Evolutionary conservation across 2,797 vertebrate genomes (phyloP).

Genomic region (Diplodus sargus): DNA sequence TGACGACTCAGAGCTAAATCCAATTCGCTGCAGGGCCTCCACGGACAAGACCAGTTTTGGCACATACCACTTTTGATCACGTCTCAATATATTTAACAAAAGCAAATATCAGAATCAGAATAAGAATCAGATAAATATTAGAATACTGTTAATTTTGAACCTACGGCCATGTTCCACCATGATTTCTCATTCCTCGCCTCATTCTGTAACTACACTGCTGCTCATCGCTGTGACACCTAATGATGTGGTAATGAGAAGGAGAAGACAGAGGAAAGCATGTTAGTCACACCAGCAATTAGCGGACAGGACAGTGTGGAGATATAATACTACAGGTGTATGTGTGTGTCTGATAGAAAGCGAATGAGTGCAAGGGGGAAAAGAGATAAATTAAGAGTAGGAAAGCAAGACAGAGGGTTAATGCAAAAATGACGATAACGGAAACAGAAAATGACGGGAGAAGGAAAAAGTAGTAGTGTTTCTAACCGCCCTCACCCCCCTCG

Average conservation of each 20-base stretch:
- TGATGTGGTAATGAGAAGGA: conserved; percentile 55
- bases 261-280: conserved; percentile 40
- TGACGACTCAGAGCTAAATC: no score
- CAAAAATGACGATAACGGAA: neutral
- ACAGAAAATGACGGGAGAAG: neutral
- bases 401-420: neutral
- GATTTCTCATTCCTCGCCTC: conserved; percentile 41
- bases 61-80: neutral
- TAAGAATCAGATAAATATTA: no score
- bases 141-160: neutral
- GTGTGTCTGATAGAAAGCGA: neutral
- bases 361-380: neutral
- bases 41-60: no score
- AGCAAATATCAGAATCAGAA: neutral
- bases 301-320: neutral
- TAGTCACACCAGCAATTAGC: conserved; percentile 38
- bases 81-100: neutral
- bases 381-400: neutral
- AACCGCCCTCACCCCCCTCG: neutral
- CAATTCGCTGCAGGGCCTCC: no score
- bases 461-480: conserved; percentile 3
- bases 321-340: conserved; percentile 5
- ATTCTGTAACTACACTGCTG: conserved; percentile 14
- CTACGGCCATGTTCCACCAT: conserved; percentile 15
- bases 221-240: conserved; percentile 47